Evolutionary conservation across 2,888 invertebrate species (phyloP).

Genomic region (Nesidiocoris tenuis): DNA sequence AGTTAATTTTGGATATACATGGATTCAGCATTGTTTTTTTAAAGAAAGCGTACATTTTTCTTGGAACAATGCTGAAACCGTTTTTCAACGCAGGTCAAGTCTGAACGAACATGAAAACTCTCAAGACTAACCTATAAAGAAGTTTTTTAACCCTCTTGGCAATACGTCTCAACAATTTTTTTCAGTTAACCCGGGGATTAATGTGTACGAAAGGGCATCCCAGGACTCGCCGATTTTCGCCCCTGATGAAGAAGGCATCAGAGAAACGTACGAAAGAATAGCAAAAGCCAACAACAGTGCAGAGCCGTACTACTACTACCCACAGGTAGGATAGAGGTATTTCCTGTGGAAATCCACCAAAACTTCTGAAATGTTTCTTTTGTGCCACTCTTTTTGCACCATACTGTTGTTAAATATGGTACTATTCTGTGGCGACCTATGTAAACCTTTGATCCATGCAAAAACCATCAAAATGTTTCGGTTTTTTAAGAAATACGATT

Average conservation of each 20-base stretch:
- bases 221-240: conserved; percentile 65
- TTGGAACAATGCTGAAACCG: background rate
- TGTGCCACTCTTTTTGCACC: background rate
- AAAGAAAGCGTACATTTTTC: no score
- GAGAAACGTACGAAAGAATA: conserved; percentile 64
- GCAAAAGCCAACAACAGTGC: conserved; percentile 54
- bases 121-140: no score
- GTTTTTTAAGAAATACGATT: background rate
- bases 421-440: no score
- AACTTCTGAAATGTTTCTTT: background rate
- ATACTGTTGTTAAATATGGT: no score
- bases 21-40: no score
- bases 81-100: background rate
- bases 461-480: background rate
- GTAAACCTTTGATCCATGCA: no score
- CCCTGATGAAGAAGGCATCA: conserved; percentile 65
- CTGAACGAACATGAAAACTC: background rate
- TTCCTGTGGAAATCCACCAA: no score
- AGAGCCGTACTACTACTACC: background rate
- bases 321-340: conserved; percentile 3
- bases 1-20: no score
- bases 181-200: conserved; percentile 62
- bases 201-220: conserved; percentile 67
- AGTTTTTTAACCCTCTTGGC: background rate
- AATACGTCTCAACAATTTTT: no score